Evolutionary conservation across 2,888 invertebrate genomes (phyloP).

Genomic region (Dryadula phaetusa): DNA sequence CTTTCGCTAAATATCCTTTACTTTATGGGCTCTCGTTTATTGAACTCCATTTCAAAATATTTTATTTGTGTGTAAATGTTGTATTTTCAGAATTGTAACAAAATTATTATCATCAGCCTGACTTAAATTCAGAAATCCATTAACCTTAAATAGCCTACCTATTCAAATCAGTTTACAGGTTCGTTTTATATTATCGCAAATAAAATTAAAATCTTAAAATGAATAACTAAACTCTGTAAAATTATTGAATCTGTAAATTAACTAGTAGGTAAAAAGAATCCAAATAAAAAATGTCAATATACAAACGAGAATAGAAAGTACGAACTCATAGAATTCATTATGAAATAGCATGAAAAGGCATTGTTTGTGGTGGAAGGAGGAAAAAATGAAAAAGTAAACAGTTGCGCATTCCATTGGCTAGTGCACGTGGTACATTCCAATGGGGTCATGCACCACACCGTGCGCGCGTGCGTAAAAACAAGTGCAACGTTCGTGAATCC

Average conservation of each 20-base stretch:
- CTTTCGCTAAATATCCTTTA: conserved; percentile 70
- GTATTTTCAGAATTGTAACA: not conserved
- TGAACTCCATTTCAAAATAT: conserved; percentile 63
- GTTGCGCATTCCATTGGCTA: conserved; percentile 82
- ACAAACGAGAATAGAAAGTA: conserved; percentile 45
- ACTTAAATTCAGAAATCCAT: not conserved
- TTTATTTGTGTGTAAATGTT: not conserved
- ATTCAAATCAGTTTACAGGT: not conserved
- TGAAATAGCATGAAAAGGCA: conserved; percentile 78
- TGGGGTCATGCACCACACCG: conserved; percentile 81
- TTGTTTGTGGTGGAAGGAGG: conserved; percentile 74
- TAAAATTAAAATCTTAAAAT: too few species aligned
- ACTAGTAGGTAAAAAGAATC: conserved; percentile 21
- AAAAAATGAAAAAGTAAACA: conserved; percentile 80
- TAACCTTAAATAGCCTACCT: not conserved
- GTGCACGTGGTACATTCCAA: conserved; percentile 82
- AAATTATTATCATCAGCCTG: not conserved
- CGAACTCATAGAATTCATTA: conserved; percentile 69
- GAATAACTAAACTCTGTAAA: conserved; percentile 8
- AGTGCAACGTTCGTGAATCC: conserved; percentile 65
- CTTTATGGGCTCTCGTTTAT: conserved; percentile 65
- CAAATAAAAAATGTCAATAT: conserved; percentile 41
- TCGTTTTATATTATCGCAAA: not conserved
- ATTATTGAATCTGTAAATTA: not conserved
- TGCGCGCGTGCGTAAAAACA: conserved; percentile 77